These are phyloP conservation scores for Pogonognathellus flavescens DNA, from an alignment of 1,140 invertebrate genomes.

Conservation along the genomic window DNA sequence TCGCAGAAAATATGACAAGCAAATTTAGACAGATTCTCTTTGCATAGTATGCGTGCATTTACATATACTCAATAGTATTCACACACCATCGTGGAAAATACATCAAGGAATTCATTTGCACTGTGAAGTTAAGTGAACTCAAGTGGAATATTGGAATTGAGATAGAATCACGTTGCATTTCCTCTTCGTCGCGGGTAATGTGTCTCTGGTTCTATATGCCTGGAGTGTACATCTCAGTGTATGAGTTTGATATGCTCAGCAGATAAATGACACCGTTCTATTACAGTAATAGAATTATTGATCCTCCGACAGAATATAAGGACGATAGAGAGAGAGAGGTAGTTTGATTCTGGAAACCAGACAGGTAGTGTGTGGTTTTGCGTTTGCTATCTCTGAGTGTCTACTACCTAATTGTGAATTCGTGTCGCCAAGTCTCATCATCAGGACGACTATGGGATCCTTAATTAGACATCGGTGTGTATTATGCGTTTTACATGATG, in stretches of 20 bases:
- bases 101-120: slow-evolving; percentile 15
- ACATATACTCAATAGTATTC: not conserved
- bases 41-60: not conserved
- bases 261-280: not conserved
- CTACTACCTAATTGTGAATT: slow-evolving; percentile 2
- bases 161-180: not conserved
- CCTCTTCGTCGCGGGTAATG: not conserved
- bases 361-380: not conserved
- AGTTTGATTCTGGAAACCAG: too few species aligned
- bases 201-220: not conserved
- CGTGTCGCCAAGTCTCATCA: not conserved
- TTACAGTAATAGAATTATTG: too few species aligned
- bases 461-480: too few species aligned
- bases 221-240: not conserved
- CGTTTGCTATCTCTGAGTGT: not conserved
- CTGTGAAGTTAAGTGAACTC: slow-evolving; percentile 27
- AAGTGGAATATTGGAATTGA: slow-evolving; percentile 22
- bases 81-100: not conserved
- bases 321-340: too few species aligned
- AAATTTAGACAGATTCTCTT: slow-evolving; percentile 14
- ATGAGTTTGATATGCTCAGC: not conserved
- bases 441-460: not conserved
- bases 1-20: slow-evolving; percentile 19
- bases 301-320: too few species aligned
- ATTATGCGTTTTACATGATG: not conserved